Conservation (phyloP, 2,888 invertebrate species). For the Habroteleia sp. region DNA sequence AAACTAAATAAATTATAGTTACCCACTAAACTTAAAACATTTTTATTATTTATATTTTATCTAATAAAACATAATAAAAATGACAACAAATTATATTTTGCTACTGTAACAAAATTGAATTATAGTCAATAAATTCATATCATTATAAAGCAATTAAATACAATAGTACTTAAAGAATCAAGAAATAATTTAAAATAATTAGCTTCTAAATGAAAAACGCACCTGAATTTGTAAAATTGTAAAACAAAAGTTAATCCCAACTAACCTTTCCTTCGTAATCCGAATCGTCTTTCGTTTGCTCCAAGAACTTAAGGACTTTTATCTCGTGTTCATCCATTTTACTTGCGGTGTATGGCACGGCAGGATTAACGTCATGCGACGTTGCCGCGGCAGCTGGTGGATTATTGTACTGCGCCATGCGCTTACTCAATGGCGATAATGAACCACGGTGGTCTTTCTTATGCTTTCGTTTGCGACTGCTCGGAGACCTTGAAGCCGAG, state of each 20-base stretch:
- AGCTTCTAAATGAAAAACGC: no score
- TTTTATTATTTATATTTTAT: no score
- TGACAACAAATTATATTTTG: no score
- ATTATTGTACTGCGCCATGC: conserved; percentile 91
- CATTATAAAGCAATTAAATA: no score
- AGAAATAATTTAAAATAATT: no score
- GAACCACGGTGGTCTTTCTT: conserved; percentile 87
- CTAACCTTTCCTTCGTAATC: conserved; percentile 89
- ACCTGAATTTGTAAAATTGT: no score
- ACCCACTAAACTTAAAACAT: no score
- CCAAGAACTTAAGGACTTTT: conserved; percentile 88
- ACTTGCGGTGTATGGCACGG: conserved; percentile 80
- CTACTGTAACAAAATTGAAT: no score
- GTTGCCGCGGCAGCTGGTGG: conserved; percentile 83
- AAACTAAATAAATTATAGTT: no score
- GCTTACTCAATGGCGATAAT: conserved; percentile 90
- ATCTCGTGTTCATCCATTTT: conserved; percentile 84
- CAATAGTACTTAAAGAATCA: no score
- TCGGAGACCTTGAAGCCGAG: conserved; percentile 77
- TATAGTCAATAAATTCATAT: no score
- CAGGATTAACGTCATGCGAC: conserved; percentile 82
- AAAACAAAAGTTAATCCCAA: not conserved
- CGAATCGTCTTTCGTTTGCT: conserved; percentile 90
- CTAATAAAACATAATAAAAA: no score
- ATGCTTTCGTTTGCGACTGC: conserved; percentile 78